phyloP scores from a whole-genome alignment of 2,888 invertebrate genomes.

The Zygogramma bicolorata region DNA sequence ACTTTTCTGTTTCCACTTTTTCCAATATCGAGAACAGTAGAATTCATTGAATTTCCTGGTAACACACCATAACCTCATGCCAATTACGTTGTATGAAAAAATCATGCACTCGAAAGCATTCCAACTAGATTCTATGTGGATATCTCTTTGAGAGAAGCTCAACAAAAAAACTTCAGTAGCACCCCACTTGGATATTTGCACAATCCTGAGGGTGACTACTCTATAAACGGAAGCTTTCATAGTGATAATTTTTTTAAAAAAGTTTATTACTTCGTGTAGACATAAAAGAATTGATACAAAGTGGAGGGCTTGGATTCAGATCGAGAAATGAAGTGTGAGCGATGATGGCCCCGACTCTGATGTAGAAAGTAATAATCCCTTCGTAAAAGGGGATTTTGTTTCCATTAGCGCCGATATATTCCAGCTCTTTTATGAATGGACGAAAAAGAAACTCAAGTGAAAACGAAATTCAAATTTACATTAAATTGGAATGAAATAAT shows the following conservation, averaged over 20 bases:
- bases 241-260: conserved; percentile 39
- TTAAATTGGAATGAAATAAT: too few species aligned
- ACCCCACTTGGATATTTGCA: conserved; percentile 29
- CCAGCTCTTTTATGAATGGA: too few species aligned
- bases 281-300: conserved; percentile 48
- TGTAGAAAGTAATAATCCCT: conserved; percentile 56
- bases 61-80: too few species aligned
- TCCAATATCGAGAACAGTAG: too few species aligned
- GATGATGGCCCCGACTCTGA: conserved; percentile 56
- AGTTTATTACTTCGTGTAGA: conserved; percentile 39
- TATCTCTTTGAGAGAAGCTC: too few species aligned
- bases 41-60: too few species aligned
- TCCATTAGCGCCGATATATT: conserved; percentile 38
- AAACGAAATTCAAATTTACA: too few species aligned
- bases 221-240: conserved; percentile 28
- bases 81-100: too few species aligned
- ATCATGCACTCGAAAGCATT: too few species aligned
- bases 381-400: conserved; percentile 41
- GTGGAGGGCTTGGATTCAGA: conserved; percentile 42
- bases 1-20: too few species aligned
- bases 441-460: too few species aligned
- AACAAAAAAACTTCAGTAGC: background rate
- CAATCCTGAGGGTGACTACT: conserved; percentile 28
- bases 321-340: conserved; percentile 62
- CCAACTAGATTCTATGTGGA: too few species aligned